Evolutionary conservation across 92 coral and sea anemone species (phyloP).

Genomic region (Pocillopora meandrina): DNA sequence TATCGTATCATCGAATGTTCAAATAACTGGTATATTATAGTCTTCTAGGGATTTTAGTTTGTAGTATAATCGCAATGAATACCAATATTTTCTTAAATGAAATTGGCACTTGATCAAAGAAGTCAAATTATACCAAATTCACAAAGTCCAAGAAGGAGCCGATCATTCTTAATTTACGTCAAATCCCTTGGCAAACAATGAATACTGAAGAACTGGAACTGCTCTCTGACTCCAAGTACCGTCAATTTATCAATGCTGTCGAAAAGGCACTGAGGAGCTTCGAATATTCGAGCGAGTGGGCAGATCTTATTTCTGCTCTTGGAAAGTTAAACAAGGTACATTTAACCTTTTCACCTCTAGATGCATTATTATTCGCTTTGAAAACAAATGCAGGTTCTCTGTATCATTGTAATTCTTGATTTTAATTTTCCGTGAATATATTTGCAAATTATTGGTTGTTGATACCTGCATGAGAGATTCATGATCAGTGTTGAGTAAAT

Average conservation of each 20-base stretch:
- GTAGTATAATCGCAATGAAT: background rate
- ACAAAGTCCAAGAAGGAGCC: background rate
- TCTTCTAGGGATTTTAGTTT: background rate
- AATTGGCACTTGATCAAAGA: slow-evolving; percentile 9
- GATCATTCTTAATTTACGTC: background rate
- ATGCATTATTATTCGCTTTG: background rate
- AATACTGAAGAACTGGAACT: slow-evolving; percentile 90
- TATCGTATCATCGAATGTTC: background rate
- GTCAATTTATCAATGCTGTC: slow-evolving; percentile 93
- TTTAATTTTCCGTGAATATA: too few relatives aligned
- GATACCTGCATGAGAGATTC: too few relatives aligned
- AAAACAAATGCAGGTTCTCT: background rate
- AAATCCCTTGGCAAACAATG: slow-evolving; percentile 42
- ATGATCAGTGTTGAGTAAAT: too few relatives aligned
- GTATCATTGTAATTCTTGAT: background rate
- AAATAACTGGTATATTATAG: background rate
- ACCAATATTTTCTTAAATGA: background rate
- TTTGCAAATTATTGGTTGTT: too few relatives aligned
- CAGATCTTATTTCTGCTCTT: slow-evolving; percentile 93
- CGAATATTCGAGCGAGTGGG: slow-evolving; percentile 98
- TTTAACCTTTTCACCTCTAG: background rate
- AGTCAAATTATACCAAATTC: background rate
- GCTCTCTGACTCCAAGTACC: slow-evolving; percentile 90
- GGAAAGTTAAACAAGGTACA: slow-evolving; percentile 95
- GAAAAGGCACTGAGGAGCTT: slow-evolving; percentile 94